Evolutionary conservation across 2,113 vertebrate species (phyloP).

Genomic region (Odontophorus gujanensis): DNA sequence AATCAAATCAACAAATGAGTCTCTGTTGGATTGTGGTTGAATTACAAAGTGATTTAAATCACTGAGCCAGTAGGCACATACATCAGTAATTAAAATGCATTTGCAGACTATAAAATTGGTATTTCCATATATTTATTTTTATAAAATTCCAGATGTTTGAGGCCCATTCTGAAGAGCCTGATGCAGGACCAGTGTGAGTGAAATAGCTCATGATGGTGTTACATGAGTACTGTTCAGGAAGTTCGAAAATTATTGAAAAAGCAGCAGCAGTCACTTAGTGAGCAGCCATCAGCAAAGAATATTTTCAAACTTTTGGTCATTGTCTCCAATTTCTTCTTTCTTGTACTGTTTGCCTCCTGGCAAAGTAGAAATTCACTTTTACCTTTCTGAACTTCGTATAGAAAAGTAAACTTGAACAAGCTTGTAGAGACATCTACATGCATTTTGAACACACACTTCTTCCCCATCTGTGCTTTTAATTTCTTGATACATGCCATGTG

Average conservation of each 20-base stretch:
- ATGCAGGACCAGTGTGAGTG: not conserved
- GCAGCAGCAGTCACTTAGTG: not conserved
- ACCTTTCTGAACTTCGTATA: not conserved
- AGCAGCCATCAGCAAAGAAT: not conserved
- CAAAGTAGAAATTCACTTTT: not conserved
- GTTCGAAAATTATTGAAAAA: not conserved
- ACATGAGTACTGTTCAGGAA: not conserved
- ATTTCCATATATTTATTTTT: not conserved
- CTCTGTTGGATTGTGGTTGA: not conserved
- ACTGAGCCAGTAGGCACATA: not conserved
- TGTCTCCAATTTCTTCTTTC: not conserved
- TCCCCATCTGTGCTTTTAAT: not conserved
- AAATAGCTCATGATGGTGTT: not conserved
- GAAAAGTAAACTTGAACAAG: not conserved
- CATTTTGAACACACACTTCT: not conserved
- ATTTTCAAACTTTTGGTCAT: not conserved
- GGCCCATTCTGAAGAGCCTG: not conserved
- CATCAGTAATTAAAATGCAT: constrained; percentile 1
- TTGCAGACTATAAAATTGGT: not conserved
- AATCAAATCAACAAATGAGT: constrained; percentile 6
- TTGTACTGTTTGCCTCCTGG: not conserved
- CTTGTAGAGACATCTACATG: not conserved
- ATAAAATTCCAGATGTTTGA: not conserved
- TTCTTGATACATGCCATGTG: not conserved
- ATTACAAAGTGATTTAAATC: constrained; percentile 4